phyloP scores from a whole-genome alignment of 2,888 invertebrate species.

The Callinectes sapidus region DNA sequence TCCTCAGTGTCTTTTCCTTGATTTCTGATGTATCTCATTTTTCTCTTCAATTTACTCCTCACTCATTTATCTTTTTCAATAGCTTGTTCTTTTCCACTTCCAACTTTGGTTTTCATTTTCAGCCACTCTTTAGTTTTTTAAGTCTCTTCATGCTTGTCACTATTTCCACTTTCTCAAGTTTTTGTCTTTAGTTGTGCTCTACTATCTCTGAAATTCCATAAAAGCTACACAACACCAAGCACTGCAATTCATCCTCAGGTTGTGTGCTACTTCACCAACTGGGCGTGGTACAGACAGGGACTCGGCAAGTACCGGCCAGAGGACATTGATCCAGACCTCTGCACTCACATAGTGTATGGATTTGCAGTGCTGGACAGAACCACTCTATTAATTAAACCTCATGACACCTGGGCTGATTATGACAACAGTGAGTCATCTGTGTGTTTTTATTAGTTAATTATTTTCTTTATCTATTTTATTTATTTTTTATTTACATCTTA shows the following conservation, averaged over 20 bases:
- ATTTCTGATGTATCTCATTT: not conserved
- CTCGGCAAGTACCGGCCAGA: conserved; percentile 87
- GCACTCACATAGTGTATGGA: conserved; percentile 94
- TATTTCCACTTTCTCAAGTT: not conserved
- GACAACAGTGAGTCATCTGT: conserved; percentile 73
- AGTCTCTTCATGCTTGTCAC: too few species aligned
- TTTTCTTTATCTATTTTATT: not conserved
- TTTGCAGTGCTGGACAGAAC: conserved; percentile 90
- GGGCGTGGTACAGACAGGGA: conserved; percentile 83
- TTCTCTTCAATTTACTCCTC: too few species aligned
- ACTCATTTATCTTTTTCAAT: too few species aligned
- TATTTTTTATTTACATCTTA: not conserved
- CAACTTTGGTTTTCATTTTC: too few species aligned
- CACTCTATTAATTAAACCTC: conserved; percentile 86
- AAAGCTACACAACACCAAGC: not conserved
- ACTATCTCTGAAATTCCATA: not conserved
- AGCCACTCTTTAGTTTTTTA: too few species aligned
- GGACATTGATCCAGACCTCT: conserved; percentile 89
- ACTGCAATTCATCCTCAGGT: conserved; percentile 78
- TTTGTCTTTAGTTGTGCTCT: not conserved
- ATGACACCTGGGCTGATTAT: conserved; percentile 80
- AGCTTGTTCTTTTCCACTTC: too few species aligned
- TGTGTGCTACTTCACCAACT: conserved; percentile 90
- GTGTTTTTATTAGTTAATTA: not conserved
- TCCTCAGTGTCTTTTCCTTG: not conserved